Base-by-base conservation (phyloP, 2,888 invertebrate genomes). In the Vanessa cardui region DNA sequence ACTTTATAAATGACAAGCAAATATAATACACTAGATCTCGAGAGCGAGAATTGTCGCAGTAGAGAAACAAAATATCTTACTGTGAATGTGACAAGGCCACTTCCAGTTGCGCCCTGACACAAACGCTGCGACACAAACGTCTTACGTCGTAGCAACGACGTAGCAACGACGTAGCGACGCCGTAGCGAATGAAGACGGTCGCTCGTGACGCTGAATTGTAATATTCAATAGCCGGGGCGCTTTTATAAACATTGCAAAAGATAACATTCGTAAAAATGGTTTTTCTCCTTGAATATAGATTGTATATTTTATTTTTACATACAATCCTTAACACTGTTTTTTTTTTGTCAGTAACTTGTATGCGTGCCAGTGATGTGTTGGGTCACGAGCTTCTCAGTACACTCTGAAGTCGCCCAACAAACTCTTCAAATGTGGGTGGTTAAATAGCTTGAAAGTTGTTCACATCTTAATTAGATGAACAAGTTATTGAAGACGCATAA, bases 171-270 rank as follows among this genome's bases (percentile, higher is more conserved):
- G n/a, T n/a, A n/a, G 62, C 39, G 39, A 26, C 4, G 58, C 60
- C 50, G 62, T 60, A 56, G 52, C 39, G 58, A 69, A 69, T 49
- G 66, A 54, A 63, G 54, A 49, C 64, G 62, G 62, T 6, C 60
- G 54, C 47, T 46, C 12, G 39, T 39, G 12, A 12, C 69, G 47
- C 60, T 70, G 64, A 70, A 70, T 70, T 54, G 60, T 70, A 58
- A 66, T 64, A 66, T 66, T 54, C 50, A 62, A 50, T 39, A 62
- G 56, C 47, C 58, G 31, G 21, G 7, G 26, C 62, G 65, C 61
- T 50, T 33, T 20, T 44, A 50, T 61, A 20, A 54, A 46, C 54
- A 62, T 62, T 62, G 52, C 20, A 62, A 62, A 15, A 18, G 31
- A 62, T 26, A 26, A 52, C 52, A 56, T 54, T 62, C 15, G 26